Evolutionary conservation across 1,140 invertebrate genomes (phyloP), one percentile per base, ranked within the genome.

Genomic region (Aplysia californica): DNA sequence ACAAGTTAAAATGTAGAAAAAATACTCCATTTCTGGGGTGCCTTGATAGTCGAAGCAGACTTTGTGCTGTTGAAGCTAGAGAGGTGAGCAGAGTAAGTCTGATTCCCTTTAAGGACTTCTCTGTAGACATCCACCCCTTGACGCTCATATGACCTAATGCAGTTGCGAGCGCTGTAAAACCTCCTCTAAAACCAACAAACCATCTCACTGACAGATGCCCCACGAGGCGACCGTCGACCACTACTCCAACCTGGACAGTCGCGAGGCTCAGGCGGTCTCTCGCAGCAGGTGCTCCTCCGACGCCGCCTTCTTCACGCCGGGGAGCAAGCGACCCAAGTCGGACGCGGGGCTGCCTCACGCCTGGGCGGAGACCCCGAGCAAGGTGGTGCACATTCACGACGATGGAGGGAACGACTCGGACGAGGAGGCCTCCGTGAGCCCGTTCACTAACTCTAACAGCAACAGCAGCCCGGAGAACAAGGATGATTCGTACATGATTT

Each of bases 221-320:
- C 98, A 99, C 88, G 98, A 99, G 91, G 97, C 96, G n/a, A 99
- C 97, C 4, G 97, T 99, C 0, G 95, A 95, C 26, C 97, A 98
- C 87, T 95, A 97, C 84, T 94, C 59, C 10, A 21, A 18, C 18
- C 56, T 55, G 18, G 61, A 77, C 33, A 39, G 61, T 15, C 41
- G 75, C 29, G n/a, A 74, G 29, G n/a, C 55, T 39, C 29, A 59
- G 33, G 29, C 61, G 20, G 36, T 64, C 44, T 1, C 67, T 38
- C 38, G 69, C 66, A 38, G 64, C 35, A 15, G 74, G 38, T 50
- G 77, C 20, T 65, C 61, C 59, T 33, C 23, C 55, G 68, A 75
- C 44, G 41, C 33, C 15, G 38, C 23, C 21, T 33, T 4, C 2
- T 41, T 78, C 44, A 65, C 38, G 26, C 56, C 58, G 1, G 23